A percentile compares a stretch with the other conserved stretches of the same genome.
Conservation (phyloP, 1,140 invertebrate genomes). For the Camponotus floridanus region DNA sequence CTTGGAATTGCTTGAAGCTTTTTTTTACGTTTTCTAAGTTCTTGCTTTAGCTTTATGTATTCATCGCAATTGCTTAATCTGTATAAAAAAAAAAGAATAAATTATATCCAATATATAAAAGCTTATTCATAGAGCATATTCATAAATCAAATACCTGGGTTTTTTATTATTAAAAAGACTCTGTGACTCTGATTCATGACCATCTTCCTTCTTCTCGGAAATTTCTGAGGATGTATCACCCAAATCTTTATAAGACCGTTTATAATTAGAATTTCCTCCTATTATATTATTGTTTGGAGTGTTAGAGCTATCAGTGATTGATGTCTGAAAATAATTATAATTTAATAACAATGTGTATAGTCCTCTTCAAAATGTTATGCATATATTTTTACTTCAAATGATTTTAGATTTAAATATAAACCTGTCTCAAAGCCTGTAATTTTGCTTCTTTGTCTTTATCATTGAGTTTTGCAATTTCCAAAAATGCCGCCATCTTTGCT, state of each 20-base stretch:
- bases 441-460: conserved; percentile 85
- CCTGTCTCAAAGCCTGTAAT: conserved; percentile 66
- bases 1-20: conserved; percentile 86
- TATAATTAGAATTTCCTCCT: conserved; percentile 58
- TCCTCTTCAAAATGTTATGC: not conserved
- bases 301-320: not conserved
- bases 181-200: conserved; percentile 53
- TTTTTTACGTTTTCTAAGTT: conserved; percentile 87
- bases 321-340: conserved; percentile 49
- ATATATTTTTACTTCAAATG: not conserved
- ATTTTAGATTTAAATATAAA: conserved; percentile 50
- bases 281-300: not conserved
- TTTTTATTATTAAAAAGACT: conserved; percentile 70
- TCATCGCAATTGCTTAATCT: conserved; percentile 84
- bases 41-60: conserved; percentile 86
- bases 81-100: not conserved
- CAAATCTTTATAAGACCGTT: conserved; percentile 67
- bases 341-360: too few species aligned
- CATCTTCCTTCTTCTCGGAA: conserved; percentile 12
- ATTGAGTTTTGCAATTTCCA: conserved; percentile 88
- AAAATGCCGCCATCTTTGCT: conserved; percentile 88
- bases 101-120: not conserved
- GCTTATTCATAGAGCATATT: not conserved
- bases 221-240: conserved; percentile 19
- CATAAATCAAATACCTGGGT: conserved; percentile 65